Evolutionary conservation across 2,113 vertebrate genomes (phyloP).

Genomic region (Triplophysa dalaica): DNA sequence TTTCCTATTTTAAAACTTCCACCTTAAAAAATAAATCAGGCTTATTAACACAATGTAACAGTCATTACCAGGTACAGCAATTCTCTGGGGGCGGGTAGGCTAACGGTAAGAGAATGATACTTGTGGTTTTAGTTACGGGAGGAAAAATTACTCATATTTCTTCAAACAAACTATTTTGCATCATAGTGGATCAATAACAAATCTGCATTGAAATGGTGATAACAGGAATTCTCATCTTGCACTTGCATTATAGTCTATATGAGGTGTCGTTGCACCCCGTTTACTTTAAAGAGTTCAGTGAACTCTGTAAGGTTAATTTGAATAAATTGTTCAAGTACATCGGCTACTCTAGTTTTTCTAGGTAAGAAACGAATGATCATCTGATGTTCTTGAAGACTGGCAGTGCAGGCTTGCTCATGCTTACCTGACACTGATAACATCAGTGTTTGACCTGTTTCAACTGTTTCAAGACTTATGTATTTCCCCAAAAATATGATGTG

Average conservation of each 20-base stretch:
- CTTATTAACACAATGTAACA: too few species aligned
- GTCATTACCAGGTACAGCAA: background rate
- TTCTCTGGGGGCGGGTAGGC: background rate
- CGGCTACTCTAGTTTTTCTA: slow-evolving; percentile 15
- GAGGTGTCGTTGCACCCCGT: background rate
- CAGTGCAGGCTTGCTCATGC: background rate
- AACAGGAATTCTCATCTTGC: too few species aligned
- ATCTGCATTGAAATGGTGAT: background rate
- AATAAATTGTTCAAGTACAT: background rate
- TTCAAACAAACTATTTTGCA: background rate
- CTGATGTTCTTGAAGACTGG: background rate
- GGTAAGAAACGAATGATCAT: background rate
- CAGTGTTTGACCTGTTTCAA: background rate
- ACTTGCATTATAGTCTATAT: background rate
- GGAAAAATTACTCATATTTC: background rate
- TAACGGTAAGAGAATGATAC: background rate
- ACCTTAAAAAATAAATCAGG: too few species aligned
- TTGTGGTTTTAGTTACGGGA: background rate
- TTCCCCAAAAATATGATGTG: background rate
- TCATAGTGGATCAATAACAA: background rate
- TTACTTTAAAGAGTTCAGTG: background rate
- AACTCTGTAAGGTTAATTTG: background rate
- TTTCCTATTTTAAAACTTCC: too few species aligned
- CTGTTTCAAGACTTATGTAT: slow-evolving; percentile 9
- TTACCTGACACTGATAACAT: slow-evolving; percentile 30